Evolutionary conservation across 2,797 vertebrate genomes (phyloP).

Genomic region (Poecilia velifera): DNA sequence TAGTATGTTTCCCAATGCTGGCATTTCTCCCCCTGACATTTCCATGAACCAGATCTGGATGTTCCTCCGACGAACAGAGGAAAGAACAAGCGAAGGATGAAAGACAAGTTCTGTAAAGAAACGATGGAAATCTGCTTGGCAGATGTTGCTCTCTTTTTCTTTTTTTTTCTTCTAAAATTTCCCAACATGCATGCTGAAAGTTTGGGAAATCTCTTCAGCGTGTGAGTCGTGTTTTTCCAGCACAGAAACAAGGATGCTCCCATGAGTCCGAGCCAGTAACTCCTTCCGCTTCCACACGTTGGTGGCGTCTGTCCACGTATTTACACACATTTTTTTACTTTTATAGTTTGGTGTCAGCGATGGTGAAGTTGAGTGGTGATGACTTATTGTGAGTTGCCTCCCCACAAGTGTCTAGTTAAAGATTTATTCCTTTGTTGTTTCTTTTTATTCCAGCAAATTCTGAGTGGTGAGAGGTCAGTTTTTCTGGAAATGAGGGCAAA

Average conservation of each 20-base stretch:
- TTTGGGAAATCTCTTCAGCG: constrained; percentile 29
- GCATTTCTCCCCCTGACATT: constrained; percentile 57
- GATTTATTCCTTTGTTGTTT: background rate
- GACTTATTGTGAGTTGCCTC: background rate
- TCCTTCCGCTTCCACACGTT: constrained; percentile 2
- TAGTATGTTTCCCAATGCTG: constrained; percentile 11
- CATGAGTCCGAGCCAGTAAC: background rate
- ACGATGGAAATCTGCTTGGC: constrained; percentile 69
- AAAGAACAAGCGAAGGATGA: constrained; percentile 57
- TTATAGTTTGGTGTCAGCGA: background rate
- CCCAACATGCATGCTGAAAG: constrained; percentile 42
- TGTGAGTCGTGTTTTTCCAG: constrained; percentile 35
- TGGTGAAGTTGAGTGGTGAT: background rate
- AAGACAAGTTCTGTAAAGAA: constrained; percentile 59
- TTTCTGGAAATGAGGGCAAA: background rate
- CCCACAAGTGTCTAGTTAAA: background rate
- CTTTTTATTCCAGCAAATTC: background rate
- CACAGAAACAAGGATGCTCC: constrained; percentile 2
- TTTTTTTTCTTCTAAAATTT: constrained; percentile 25
- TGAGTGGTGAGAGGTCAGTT: background rate
- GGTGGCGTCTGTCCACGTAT: background rate
- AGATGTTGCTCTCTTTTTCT: constrained; percentile 59
- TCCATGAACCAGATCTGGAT: constrained; percentile 69
- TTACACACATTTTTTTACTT: background rate
- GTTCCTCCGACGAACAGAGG: constrained; percentile 69